phyloP scores from a whole-genome alignment of 35 echinoderm and acorn worm genomes.

The Eucidaris tribuloides region DNA sequence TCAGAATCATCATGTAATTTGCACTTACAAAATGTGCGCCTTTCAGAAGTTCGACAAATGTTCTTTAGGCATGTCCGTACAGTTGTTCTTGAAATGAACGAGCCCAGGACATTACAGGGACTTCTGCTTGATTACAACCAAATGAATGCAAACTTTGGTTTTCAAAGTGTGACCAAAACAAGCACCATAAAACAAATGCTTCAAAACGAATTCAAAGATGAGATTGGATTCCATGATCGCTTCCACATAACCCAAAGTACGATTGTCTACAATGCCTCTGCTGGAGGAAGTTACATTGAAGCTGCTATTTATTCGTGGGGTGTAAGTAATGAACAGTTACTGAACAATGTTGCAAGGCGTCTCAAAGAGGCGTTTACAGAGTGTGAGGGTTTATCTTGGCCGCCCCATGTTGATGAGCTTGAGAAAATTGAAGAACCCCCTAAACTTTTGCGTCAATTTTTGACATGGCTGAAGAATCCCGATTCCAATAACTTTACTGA shows the following conservation, averaged over 20 bases:
- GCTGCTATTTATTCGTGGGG: constrained; percentile 30
- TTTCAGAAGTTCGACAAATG: constrained; percentile 17
- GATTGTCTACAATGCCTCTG: constrained; percentile 26
- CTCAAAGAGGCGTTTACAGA: background rate
- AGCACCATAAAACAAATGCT: constrained; percentile 32
- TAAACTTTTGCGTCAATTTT: background rate
- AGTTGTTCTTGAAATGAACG: constrained; percentile 26
- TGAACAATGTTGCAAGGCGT: constrained; percentile 5
- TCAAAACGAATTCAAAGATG: constrained; percentile 23
- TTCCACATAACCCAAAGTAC: constrained; percentile 27
- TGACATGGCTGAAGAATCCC: constrained; percentile 28
- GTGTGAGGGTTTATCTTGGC: background rate
- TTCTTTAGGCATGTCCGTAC: constrained; percentile 30
- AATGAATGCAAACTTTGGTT: constrained; percentile 18
- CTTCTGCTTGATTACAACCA: constrained; percentile 44
- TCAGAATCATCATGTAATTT: no score
- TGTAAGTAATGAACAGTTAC: constrained; percentile 35
- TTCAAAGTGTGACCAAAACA: background rate
- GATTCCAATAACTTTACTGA: background rate
- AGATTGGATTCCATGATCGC: constrained; percentile 43
- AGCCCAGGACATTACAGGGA: constrained; percentile 35
- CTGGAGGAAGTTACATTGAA: constrained; percentile 26
- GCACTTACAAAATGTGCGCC: constrained; percentile 24
- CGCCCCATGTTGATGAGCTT: background rate
- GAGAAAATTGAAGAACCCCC: constrained; percentile 7